Base-by-base conservation (phyloP, 2,113 vertebrate species). In the Scomber japonicus region DNA sequence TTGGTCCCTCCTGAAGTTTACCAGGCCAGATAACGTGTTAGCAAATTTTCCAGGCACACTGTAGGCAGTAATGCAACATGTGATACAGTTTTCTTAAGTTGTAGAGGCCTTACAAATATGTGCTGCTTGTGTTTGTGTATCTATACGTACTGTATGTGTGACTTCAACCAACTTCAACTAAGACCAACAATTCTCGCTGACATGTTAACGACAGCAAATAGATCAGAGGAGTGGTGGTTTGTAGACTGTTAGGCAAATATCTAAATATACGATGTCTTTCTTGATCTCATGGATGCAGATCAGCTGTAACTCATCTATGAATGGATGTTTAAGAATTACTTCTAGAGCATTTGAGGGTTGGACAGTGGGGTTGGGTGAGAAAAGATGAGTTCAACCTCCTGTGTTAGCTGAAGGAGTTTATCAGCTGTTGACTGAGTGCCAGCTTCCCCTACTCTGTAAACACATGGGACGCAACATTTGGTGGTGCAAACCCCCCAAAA, bases 381-480 rank as follows among this genome's bases (percentile, higher is more conserved):
- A 73, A 63, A 56, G 40, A 45, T 53, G 11, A 21, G 48, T 67
- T 83, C 5, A 66, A 51, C 35, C 24, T 21, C 11, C 19, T 24
- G n/a, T 62, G 62, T 66, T 68, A 67, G 81, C 76, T 50, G 74
- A 49, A 50, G 46, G 24, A 78, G 71, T 78, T 71, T 75, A 78
- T 92, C 90, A 92, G 85, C 90, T 92, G 90, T 84, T 81, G 80
- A 83, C 12, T 35, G 48, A 80, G 24, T 67, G 40, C n/a, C 50
- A 9, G 35, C 5, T 44, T 74, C 73, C 79, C 64, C 62, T 76
- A 73, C 57, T 85, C 30, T 81, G 55, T 90, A 74, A 94, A 94
- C 90, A 93, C 90, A 88, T 85, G 80, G 75, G 62, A 75, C 73
- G 78, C 75, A 88, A 82, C 89, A 93, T 88, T 92, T 94, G 87